These are phyloP conservation scores for Aphyosemion australe DNA, from an alignment of 2,113 vertebrate species.

Conservation along the genomic window DNA sequence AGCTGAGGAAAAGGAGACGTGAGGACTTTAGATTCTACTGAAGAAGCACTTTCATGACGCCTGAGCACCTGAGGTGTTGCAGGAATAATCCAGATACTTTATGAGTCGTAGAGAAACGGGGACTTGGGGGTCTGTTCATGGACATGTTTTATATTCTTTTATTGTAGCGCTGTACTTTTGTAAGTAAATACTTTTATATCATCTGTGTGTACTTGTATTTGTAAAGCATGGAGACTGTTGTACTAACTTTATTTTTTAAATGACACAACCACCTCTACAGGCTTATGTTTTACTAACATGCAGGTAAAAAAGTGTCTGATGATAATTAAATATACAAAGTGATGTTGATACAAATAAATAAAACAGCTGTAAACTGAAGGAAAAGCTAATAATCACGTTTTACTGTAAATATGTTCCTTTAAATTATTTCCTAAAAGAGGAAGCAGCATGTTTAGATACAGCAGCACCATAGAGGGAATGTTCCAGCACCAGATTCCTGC, in stretches of 20 bases:
- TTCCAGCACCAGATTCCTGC: constrained; percentile 23
- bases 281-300: constrained; percentile 30
- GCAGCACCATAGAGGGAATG: constrained; percentile 24
- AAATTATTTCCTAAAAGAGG: constrained; percentile 51
- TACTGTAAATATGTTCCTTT: constrained; percentile 58
- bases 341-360: constrained; percentile 53
- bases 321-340: constrained; percentile 13
- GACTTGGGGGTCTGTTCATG: constrained; percentile 17
- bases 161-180: constrained; percentile 12
- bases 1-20: neutral
- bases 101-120: constrained; percentile 19
- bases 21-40: neutral
- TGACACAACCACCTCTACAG: neutral
- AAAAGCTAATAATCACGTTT: constrained; percentile 43
- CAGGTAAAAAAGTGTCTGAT: constrained; percentile 23
- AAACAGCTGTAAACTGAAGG: constrained; percentile 22
- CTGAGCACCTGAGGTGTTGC: constrained; percentile 43
- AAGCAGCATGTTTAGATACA: constrained; percentile 65
- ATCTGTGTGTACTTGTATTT: constrained; percentile 32
- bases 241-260: neutral
- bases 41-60: constrained; percentile 63
- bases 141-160: neutral
- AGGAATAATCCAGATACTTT: constrained; percentile 6
- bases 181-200: constrained; percentile 62
- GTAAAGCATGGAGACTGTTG: constrained; percentile 1